A percentile compares a stretch with the other conserved stretches of the same genome.
Evolutionary conservation across 2,113 vertebrate genomes (phyloP).

Genomic region (Delphinapterus leucas): DNA sequence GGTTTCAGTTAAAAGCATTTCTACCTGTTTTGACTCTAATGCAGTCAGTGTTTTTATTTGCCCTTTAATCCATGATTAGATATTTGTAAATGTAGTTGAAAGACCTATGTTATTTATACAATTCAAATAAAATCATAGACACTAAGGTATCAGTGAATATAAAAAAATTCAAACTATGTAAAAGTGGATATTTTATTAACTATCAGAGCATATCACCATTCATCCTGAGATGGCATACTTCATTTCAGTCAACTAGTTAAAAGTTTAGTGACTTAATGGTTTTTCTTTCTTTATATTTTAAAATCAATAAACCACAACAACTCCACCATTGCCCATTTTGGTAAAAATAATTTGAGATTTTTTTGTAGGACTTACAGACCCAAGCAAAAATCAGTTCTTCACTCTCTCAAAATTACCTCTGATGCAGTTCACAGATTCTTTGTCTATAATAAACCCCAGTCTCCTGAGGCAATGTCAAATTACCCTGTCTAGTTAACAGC

Average conservation of each 20-base stretch:
- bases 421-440: background rate
- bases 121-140: background rate
- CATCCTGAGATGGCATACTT: background rate
- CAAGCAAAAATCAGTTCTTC: background rate
- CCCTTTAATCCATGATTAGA: conserved; percentile 82
- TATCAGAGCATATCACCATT: background rate
- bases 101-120: background rate
- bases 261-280: background rate
- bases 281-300: background rate
- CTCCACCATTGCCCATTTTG: background rate
- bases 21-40: conserved; percentile 84
- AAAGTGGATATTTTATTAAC: background rate
- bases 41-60: conserved; percentile 83
- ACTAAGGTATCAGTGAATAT: background rate
- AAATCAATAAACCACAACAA: background rate
- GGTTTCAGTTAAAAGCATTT: conserved; percentile 84
- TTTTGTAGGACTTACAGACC: background rate
- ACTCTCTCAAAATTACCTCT: background rate
- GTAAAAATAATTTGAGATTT: background rate
- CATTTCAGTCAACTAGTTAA: background rate
- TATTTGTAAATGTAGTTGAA: background rate
- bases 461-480: background rate
- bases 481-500: background rate
- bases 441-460: too few relatives aligned
- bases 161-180: background rate